Evolutionary conservation across 2,797 vertebrate species (phyloP).

Genomic region (Sylvia borin): DNA sequence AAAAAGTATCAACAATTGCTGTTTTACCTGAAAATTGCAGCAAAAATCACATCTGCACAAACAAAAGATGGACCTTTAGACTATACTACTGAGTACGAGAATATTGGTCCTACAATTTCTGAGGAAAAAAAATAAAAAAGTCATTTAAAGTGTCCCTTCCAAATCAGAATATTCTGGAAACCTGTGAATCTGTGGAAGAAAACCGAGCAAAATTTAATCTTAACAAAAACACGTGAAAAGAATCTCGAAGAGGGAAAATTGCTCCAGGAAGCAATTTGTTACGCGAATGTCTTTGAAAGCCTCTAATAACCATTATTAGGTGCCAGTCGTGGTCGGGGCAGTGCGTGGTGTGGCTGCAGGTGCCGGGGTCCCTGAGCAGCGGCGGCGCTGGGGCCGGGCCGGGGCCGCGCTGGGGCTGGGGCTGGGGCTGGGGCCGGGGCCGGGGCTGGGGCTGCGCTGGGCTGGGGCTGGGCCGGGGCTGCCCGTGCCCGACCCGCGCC

Average conservation of each 20-base stretch:
- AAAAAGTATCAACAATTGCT: neutral
- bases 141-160: neutral
- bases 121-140: neutral
- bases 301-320: accelerated
- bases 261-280: neutral
- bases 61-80: neutral
- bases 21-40: neutral
- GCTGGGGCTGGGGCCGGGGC: too few relatives aligned
- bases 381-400: neutral
- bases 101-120: accelerated
- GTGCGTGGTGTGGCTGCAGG: accelerated
- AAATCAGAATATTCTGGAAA: neutral
- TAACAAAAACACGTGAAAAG: neutral
- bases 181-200: neutral
- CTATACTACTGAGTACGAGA: neutral
- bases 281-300: neutral
- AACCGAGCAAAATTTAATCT: neutral
- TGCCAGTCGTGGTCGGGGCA: accelerated
- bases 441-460: too few relatives aligned
- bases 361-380: neutral
- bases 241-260: neutral
- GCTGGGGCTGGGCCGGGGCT: neutral
- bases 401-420: too few relatives aligned
- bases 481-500: neutral
- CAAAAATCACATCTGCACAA: neutral